Conservation (phyloP, 2,113 vertebrate species). For the Trochalopteron elliotii region DNA sequence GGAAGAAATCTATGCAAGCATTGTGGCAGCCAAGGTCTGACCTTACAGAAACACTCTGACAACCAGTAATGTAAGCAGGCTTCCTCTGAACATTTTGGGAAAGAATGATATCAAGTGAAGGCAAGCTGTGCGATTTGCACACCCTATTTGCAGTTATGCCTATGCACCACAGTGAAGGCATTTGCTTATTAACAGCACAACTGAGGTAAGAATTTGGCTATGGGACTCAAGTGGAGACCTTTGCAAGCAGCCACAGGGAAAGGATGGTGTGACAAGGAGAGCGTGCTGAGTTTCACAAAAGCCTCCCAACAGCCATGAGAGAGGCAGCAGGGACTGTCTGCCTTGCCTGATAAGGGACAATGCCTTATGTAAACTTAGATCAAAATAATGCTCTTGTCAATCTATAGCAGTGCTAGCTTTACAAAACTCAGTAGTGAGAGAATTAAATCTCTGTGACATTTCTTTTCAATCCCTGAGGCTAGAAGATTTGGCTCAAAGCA, state of each 20-base stretch:
- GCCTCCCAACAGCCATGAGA: not conserved
- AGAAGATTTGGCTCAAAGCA: not conserved
- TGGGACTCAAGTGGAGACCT: not conserved
- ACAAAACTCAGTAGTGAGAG: not conserved
- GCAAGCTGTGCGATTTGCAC: not conserved
- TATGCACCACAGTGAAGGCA: not conserved
- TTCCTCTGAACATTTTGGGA: not conserved
- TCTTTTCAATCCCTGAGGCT: not conserved
- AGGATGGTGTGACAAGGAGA: fast-evolving
- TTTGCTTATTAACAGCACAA: not conserved
- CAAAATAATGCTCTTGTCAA: not conserved
- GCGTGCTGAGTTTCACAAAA: fast-evolving
- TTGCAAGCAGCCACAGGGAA: not conserved
- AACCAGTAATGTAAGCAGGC: not conserved
- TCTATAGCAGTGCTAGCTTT: not conserved
- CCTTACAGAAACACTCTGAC: not conserved
- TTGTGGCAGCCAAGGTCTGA: not conserved
- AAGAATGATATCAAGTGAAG: not conserved
- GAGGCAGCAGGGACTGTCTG: not conserved
- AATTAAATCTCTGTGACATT: not conserved
- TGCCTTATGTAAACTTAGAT: not conserved
- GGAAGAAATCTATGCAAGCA: not conserved
- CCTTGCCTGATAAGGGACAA: not conserved
- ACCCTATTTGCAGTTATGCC: not conserved
- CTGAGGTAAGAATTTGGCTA: not conserved